Conservation (phyloP, 2,888 invertebrate genomes). For the Bombylius discolor region DNA sequence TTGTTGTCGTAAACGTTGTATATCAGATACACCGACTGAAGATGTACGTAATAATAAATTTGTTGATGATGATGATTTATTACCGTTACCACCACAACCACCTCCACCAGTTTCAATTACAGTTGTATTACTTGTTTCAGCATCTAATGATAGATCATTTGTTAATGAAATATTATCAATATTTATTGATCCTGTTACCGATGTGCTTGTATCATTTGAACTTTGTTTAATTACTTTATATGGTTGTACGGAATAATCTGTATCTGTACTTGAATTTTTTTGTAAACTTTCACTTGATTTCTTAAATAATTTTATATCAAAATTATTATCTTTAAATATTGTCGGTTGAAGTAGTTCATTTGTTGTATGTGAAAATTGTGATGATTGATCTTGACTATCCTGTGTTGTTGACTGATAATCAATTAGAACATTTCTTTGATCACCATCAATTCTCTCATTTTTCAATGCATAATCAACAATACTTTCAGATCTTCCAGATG, state of each 20-base stretch:
- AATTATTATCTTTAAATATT: conserved; percentile 13
- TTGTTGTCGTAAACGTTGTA: conserved; percentile 1
- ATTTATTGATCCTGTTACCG: conserved; percentile 35
- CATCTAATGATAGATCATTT: conserved; percentile 33
- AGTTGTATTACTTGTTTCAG: conserved; percentile 23
- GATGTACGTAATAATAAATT: conserved; percentile 29
- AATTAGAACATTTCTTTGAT: conserved; percentile 21
- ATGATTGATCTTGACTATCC: conserved; percentile 2
- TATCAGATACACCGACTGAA: conserved; percentile 24
- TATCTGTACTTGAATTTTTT: conserved; percentile 37
- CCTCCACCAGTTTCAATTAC: conserved; percentile 15
- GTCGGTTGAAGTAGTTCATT: conserved; percentile 28
- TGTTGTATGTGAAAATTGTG: not conserved
- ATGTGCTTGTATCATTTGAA: conserved; percentile 37
- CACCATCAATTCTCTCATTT: conserved; percentile 10
- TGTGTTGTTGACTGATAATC: not conserved
- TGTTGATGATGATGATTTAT: conserved; percentile 12
- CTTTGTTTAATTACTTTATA: conserved; percentile 37
- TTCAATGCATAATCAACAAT: not conserved
- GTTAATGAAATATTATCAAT: conserved; percentile 35
- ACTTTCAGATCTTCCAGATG: not conserved
- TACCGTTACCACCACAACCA: not conserved
- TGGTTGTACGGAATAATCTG: conserved; percentile 36
- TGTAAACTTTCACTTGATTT: conserved; percentile 36
- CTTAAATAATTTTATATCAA: conserved; percentile 21